Percentiles rank a stretch among this genome's conserved stretches.
Evolutionary conservation across 2,113 vertebrate genomes (phyloP).

Genomic region (Gopherus evgoodei): DNA sequence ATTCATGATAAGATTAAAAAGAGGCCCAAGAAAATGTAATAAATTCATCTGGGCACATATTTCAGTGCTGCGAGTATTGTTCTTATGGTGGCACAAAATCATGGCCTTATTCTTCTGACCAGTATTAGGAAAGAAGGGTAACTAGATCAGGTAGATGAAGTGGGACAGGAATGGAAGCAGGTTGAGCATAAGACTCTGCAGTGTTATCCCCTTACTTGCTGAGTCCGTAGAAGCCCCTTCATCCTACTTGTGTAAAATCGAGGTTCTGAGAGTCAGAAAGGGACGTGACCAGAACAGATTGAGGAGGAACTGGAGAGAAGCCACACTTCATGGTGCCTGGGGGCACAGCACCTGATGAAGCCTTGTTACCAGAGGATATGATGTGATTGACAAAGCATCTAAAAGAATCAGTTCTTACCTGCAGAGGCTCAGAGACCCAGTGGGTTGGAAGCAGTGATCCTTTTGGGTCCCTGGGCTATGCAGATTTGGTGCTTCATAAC

Average conservation of each 20-base stretch:
- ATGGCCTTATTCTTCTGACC: background rate
- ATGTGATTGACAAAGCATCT: background rate
- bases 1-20: conserved; percentile 11
- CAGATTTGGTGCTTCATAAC: background rate
- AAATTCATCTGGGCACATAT: background rate
- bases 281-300: fast-evolving
- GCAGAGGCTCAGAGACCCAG: background rate
- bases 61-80: background rate
- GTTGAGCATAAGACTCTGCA: background rate
- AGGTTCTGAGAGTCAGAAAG: background rate
- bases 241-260: background rate
- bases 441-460: background rate
- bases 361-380: background rate
- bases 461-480: background rate
- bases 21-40: background rate
- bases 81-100: background rate
- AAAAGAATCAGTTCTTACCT: background rate
- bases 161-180: background rate
- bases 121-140: background rate
- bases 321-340: background rate
- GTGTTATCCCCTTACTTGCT: background rate
- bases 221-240: background rate
- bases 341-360: background rate
- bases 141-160: background rate
- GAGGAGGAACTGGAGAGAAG: background rate